Base-by-base conservation (phyloP, 2,888 invertebrate species). In the Stegophylla sp. region DNA sequence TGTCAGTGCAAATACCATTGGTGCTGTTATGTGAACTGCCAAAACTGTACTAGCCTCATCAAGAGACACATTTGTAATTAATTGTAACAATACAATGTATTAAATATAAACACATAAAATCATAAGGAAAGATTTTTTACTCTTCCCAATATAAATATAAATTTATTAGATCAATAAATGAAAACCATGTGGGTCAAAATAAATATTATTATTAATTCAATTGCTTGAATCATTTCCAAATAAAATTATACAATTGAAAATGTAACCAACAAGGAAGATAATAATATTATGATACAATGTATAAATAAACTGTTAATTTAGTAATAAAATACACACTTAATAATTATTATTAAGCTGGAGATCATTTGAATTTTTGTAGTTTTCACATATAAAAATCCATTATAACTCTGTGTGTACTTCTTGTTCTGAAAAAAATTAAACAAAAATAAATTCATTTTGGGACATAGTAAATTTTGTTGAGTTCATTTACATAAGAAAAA, bases 21-120 rank as follows among this genome's bases (percentile, higher is more conserved):
- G 90, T 95, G 94, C 87, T 95, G 94, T 88, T 93, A 93, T 87
- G 94, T 94, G 82, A 93, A 93, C 88, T 94, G 94, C 88, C 93
- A 94, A 87, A 92, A 92, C 63, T 95, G 94, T 73, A 82, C 79
- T 93, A 94, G n/a, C 89, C 96, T 83, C 97, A 97, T 10, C 96
- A 96, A 0, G 91, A 93, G 0, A 93, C 94, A 0, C 56, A 77
- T 81, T 61, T 84, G 83, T 73, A 83, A 82, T 66, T 83, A 66
- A 82, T 61, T 74, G 17, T 53, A 64, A 66, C 13, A 0, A 66
- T 23, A 0, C 10, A 23, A 26, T 4, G 13, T 5, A 59, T 3
- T 59, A 26, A 17, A 48, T 34, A 48, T 61, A 20, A n/a, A 59
- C n/a, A 43, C n/a, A n/a, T 45, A 43, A 12, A 43, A 10, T 56